phyloP scores from a whole-genome alignment of 2,797 vertebrate species.

The Alca torda region DNA sequence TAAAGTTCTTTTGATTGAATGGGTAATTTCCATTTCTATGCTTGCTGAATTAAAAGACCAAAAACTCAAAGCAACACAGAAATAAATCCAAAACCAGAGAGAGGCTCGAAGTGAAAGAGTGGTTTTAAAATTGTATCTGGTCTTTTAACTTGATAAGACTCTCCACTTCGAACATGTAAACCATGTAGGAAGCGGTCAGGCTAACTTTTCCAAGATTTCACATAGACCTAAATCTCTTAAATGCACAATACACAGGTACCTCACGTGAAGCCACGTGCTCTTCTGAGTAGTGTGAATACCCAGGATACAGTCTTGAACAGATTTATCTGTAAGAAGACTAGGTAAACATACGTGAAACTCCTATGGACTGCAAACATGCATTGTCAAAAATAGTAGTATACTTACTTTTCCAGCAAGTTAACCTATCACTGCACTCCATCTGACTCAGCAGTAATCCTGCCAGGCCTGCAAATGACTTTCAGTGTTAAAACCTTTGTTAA shows the following conservation, averaged over 20 bases:
- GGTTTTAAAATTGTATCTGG: neutral
- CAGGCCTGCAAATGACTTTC: slow-evolving; percentile 18
- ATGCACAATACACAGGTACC: neutral
- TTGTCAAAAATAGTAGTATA: neutral
- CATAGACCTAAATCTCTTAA: neutral
- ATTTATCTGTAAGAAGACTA: neutral
- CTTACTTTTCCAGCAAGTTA: neutral
- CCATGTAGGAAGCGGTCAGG: neutral
- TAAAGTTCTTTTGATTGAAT: neutral
- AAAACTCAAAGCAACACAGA: neutral
- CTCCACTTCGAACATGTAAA: rapidly evolving
- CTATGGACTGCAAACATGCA: neutral
- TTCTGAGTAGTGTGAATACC: neutral
- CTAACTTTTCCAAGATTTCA: neutral
- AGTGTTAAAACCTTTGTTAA: neutral
- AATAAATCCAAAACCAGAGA: neutral
- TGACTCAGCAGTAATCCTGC: neutral
- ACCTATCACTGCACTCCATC: neutral
- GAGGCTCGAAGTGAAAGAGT: neutral
- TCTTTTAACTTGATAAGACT: neutral
- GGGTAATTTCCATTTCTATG: neutral
- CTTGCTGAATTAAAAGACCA: neutral
- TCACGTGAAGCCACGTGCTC: neutral
- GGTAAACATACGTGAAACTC: neutral
- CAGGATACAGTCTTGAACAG: neutral